phyloP scores from a whole-genome alignment of 2,797 vertebrate species.

The Betta splendens region DNA sequence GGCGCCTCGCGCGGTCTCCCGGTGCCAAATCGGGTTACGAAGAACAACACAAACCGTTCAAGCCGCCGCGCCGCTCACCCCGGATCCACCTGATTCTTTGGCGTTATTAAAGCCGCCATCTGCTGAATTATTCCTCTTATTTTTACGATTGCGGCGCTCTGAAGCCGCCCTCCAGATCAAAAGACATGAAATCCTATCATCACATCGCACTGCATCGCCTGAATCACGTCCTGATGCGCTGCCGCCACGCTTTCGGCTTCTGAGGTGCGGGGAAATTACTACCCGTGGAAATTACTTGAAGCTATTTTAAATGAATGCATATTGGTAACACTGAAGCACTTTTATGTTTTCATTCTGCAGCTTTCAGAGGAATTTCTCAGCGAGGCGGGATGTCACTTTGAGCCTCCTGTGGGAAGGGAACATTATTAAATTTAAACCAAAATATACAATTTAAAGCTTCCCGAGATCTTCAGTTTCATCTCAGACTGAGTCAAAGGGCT shows the following conservation, averaged over 20 bases:
- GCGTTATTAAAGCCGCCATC: slow-evolving; percentile 18
- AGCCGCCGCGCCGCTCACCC: slow-evolving; percentile 15
- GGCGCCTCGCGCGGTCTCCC: slow-evolving; percentile 16
- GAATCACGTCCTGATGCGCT: slow-evolving; percentile 19
- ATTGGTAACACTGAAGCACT: slow-evolving; percentile 21
- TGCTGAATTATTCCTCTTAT: background rate
- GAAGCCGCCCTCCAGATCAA: slow-evolving; percentile 32
- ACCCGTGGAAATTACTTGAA: slow-evolving; percentile 28
- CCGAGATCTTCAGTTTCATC: slow-evolving; percentile 36
- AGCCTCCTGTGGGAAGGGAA: slow-evolving; percentile 1
- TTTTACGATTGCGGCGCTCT: slow-evolving; percentile 16
- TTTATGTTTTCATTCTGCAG: too few species aligned
- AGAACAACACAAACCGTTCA: slow-evolving; percentile 4
- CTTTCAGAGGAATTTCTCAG: slow-evolving; percentile 15
- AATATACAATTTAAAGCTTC: slow-evolving; percentile 31
- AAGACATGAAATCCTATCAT: slow-evolving; percentile 29
- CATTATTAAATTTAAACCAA: slow-evolving; percentile 17
- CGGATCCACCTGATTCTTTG: slow-evolving; percentile 5
- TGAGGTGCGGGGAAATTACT: slow-evolving; percentile 21
- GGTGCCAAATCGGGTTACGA: slow-evolving; percentile 33
- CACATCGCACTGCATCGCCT: slow-evolving; percentile 21
- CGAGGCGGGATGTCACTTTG: slow-evolving; percentile 14
- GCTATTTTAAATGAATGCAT: slow-evolving; percentile 32
- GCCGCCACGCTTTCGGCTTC: slow-evolving; percentile 13
- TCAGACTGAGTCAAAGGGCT: slow-evolving; percentile 22